phyloP scores from a whole-genome alignment of 2,113 vertebrate species.

The Brachyistius frenatus region DNA sequence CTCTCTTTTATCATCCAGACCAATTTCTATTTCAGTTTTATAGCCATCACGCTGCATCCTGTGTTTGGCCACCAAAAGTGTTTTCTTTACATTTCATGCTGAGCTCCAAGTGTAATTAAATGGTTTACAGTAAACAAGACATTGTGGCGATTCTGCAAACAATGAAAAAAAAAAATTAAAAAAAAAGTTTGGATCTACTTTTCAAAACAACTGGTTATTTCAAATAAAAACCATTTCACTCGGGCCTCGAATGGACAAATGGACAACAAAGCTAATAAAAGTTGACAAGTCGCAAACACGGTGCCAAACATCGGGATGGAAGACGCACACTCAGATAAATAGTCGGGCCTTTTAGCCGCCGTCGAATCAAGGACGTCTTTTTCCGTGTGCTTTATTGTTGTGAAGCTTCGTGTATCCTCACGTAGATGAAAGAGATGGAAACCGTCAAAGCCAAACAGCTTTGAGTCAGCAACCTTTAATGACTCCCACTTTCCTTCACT shows the following conservation, averaged over 20 bases:
- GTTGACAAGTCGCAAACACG: constrained; percentile 61
- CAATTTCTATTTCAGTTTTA: constrained; percentile 66
- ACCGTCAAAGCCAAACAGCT: constrained; percentile 23
- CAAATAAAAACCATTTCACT: constrained; percentile 30
- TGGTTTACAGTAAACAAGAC: constrained; percentile 57
- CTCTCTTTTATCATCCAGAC: constrained; percentile 49
- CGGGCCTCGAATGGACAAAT: constrained; percentile 29
- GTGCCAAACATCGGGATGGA: constrained; percentile 59
- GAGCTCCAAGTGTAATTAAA: constrained; percentile 51
- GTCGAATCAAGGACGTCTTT: constrained; percentile 64
- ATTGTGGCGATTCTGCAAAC: constrained; percentile 1
- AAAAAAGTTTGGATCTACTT: constrained; percentile 16
- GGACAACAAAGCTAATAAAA: constrained; percentile 55
- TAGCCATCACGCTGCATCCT: constrained; percentile 50
- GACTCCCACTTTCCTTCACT: constrained; percentile 38
- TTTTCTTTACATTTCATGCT: constrained; percentile 49
- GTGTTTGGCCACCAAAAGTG: constrained; percentile 44
- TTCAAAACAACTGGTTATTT: constrained; percentile 22
- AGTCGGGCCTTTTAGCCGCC: constrained; percentile 39
- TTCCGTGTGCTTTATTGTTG: constrained; percentile 65
- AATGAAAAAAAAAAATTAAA: no score
- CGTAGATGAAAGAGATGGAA: constrained; percentile 66
- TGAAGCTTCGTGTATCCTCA: constrained; percentile 59
- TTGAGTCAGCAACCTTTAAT: constrained; percentile 17
- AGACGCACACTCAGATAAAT: constrained; percentile 58